Evolutionary conservation across 1,140 invertebrate species (phyloP).

Genomic region (Heliconius eleuchia): DNA sequence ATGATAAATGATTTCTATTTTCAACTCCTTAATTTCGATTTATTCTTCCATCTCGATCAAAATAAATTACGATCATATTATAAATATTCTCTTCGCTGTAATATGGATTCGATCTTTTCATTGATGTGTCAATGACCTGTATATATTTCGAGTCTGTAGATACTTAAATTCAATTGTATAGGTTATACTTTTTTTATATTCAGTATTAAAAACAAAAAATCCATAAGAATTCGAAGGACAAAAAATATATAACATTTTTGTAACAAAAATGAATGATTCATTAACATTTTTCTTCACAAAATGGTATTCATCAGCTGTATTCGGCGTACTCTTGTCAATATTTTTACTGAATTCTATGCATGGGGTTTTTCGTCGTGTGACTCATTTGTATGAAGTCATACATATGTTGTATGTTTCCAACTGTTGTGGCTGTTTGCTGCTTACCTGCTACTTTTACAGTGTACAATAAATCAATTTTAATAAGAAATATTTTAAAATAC

Average conservation of each 20-base stretch:
- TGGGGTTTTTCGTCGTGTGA: constrained; percentile 49
- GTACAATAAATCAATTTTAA: background rate
- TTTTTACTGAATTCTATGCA: constrained; percentile 43
- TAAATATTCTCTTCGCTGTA: background rate
- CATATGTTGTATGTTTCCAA: constrained; percentile 25
- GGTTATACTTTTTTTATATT: background rate
- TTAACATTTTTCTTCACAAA: background rate
- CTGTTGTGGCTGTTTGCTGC: background rate
- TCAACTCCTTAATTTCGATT: background rate
- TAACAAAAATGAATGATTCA: background rate
- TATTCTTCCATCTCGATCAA: background rate
- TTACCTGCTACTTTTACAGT: background rate
- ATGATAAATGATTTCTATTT: background rate
- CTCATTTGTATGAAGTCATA: constrained; percentile 52
- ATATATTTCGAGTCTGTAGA: background rate
- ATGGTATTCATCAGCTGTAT: constrained; percentile 19
- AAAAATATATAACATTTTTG: background rate
- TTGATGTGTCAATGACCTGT: background rate
- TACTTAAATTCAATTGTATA: background rate
- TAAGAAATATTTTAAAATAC: too few relatives aligned
- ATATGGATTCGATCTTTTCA: background rate
- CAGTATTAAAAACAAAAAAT: too few relatives aligned
- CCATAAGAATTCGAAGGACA: too few relatives aligned
- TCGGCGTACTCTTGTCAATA: constrained; percentile 46
- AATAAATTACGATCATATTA: background rate